Evolutionary conservation across 2,888 invertebrate species (phyloP), one percentile per base, ranked within the genome.

Genomic region (Cataglyphis altisquamis): DNA sequence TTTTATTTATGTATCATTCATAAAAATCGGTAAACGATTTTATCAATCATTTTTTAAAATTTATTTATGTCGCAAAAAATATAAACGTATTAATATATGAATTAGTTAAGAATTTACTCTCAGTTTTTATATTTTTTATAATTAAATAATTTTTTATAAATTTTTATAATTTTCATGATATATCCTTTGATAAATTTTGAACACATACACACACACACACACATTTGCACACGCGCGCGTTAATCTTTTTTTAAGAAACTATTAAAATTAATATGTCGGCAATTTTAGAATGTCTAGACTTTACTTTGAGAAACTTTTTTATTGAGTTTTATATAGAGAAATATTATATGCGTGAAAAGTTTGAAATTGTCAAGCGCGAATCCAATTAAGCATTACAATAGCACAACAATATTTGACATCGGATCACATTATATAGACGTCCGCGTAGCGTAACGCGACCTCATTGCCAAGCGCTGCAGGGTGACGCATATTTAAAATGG

Each of bases 401-500:
- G 25, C 60, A 32, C 60, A 32, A 25, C 32, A 29, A 78, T 70
- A 73, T 80, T 80, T 73, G 78, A 60, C 73, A 73, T 78, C 45
- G 60, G 45, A 80, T 80, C 78, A 21, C 21, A 80, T 80, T 80
- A 80, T 73, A 60, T 10, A 60, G 12, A 52, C 32, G 52, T 67
- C 52, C 48, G 48, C 68, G 52, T 52, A 52, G 74, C 63, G 62
- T 75, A 78, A 67, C 29, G 63, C 45, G 81, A 70, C 73, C 73
- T 62, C 64, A 70, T 87, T 81, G 68, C 57, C 45, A 45, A 72
- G 52, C 77, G 57, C 70, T 32, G 72, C 83, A 63, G 48, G 67
- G 55, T 88, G 89, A 87, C 84, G 83, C 78, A 81, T 86, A 73
- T 86, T 87, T 86, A 81, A 84, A 88, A 87, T 81, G 82, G 70